Base-by-base conservation (phyloP, 2,797 vertebrate genomes). In the Schizopygopsis pylzovi region DNA sequence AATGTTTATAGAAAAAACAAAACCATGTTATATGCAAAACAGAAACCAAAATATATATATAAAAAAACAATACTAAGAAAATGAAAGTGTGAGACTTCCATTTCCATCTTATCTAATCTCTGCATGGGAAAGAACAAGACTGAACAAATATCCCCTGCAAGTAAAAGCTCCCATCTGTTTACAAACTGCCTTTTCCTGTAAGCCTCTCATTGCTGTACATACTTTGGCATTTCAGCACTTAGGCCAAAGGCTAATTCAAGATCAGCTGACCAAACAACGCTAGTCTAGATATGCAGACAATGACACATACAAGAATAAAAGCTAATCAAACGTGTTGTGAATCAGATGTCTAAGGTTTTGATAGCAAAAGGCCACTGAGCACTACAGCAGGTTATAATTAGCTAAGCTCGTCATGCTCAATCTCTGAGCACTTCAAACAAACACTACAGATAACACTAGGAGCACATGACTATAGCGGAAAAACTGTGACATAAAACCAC, bases 151-250 rank as follows among this genome's bases (percentile, higher is more conserved):
- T 67, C 84, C 84, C 49, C 78, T 79, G 84, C 88, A 89, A 78
- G 91, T 88, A 92, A 91, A 88, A 85, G 88, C 80, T 89, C 86
- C 71, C 73, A 89, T 90, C 85, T 91, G 89, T 93, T 92, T 91
- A 93, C 91, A 91, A 91, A 92, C 33, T 80, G n/a, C 12, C 41
- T 82, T 84, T 81, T 87, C 85, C 85, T 83, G 82, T 77, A 77
- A 52, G 76, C 73, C 63, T 41, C 77, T 43, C 37, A 71, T n/a
- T 45, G 39, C 43, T 25, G 39, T 67, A 63, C 25, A 54, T 70
- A 73, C 7, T 73, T 73, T 28, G 7, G 28, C 10, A 68, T 12
- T 47, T 18, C 41, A 56, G 9, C 18, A 1, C 25, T 73, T 33
- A 63, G 67, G 22, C 41, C 25, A 59, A 65, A 75, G 68, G 52